Evolutionary conservation across 2,113 vertebrate genomes (phyloP).

Genomic region (Emydocephalus ijimae): DNA sequence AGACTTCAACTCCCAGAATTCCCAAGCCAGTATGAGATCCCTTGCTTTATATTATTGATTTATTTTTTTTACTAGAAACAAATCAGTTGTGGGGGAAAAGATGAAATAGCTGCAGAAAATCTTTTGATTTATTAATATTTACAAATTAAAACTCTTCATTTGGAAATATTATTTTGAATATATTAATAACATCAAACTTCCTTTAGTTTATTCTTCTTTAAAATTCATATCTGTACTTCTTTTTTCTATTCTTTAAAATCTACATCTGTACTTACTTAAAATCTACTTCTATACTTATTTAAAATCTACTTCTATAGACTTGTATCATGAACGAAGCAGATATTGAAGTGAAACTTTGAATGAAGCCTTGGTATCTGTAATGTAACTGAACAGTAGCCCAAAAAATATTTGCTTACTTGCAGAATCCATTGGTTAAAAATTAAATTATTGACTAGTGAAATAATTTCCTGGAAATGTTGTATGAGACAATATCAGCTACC

Average conservation of each 20-base stretch:
- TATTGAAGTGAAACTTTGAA: neutral
- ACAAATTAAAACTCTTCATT: neutral
- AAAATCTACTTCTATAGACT: neutral
- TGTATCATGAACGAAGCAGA: neutral
- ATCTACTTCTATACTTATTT: neutral
- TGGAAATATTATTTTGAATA: neutral
- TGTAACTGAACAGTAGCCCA: constrained; percentile 43
- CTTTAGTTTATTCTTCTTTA: neutral
- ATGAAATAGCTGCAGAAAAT: neutral
- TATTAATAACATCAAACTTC: neutral
- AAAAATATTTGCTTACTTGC: constrained; percentile 31
- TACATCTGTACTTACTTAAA: neutral
- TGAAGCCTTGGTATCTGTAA: constrained; percentile 23
- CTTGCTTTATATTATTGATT: neutral
- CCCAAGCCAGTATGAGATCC: neutral
- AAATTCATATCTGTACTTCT: neutral
- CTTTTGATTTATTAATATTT: neutral
- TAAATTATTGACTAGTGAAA: neutral
- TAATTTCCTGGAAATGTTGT: neutral
- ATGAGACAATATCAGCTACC: neutral
- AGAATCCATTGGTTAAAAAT: neutral
- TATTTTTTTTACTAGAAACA: neutral
- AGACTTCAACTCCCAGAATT: neutral
- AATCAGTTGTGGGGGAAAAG: neutral
- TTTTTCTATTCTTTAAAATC: neutral